Evolutionary conservation across 2,888 invertebrate species (phyloP).

Genomic region (Athripsodes cinereus): DNA sequence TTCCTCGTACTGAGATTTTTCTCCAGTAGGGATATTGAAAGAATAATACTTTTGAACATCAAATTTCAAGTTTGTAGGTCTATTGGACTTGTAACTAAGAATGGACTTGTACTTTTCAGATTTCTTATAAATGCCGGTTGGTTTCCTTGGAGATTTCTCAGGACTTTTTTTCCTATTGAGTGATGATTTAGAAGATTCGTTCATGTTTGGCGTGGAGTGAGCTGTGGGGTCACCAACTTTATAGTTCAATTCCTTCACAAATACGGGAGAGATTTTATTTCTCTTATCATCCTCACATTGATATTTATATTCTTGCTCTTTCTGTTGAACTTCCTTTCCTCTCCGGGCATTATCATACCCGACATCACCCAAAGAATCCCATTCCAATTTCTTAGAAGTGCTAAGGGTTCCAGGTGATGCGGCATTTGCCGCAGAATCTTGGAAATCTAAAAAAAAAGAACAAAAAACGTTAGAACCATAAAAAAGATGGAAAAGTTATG

Average conservation of each 20-base stretch:
- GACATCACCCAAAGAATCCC: slow-evolving; percentile 78
- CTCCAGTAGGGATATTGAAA: not conserved
- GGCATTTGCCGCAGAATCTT: slow-evolving; percentile 12
- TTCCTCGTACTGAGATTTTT: not conserved
- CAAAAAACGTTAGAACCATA: too few species aligned
- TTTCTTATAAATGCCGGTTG: not conserved
- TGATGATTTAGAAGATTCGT: not conserved
- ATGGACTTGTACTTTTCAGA: not conserved
- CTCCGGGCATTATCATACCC: slow-evolving; percentile 64
- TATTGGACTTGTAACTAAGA: not conserved
- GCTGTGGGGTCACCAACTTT: slow-evolving; percentile 45
- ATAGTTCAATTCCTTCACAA: slow-evolving; percentile 24
- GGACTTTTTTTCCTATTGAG: not conserved
- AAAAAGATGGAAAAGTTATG: too few species aligned
- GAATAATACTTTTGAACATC: not conserved
- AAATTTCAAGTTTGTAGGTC: not conserved
- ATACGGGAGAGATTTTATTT: not conserved
- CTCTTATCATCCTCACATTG: not conserved
- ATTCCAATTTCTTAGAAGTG: slow-evolving; percentile 69
- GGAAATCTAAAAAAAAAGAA: not conserved
- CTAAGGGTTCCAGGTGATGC: slow-evolving; percentile 66
- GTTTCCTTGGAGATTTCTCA: not conserved
- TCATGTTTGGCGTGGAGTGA: slow-evolving; percentile 44
- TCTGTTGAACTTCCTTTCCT: slow-evolving; percentile 35
- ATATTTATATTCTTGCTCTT: not conserved